Conservation (phyloP, 2,113 vertebrate genomes). For the Hypomesus transpacificus region DNA sequence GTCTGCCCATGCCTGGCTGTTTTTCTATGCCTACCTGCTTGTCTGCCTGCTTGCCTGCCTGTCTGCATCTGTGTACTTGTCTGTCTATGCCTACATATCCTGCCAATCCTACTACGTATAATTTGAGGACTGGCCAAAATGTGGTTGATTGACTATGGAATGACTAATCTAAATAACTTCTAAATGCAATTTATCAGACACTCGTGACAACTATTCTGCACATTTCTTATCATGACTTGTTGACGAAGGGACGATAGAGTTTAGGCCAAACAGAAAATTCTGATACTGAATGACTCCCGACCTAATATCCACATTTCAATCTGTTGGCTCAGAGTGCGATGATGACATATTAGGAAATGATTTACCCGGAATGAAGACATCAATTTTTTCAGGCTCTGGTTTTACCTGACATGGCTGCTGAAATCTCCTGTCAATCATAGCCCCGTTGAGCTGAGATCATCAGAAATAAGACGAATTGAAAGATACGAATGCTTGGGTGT, state of each 20-base stretch:
- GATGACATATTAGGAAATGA: neutral
- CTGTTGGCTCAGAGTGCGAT: neutral
- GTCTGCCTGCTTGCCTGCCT: no score
- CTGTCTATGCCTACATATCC: neutral
- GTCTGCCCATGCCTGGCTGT: no score
- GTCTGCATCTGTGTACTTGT: no score
- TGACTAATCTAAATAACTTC: neutral
- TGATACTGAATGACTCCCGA: neutral
- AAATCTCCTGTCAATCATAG: no score
- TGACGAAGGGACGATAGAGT: neutral
- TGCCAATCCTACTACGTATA: constrained; percentile 3
- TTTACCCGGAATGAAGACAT: no score
- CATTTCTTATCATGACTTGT: neutral
- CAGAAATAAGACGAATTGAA: no score
- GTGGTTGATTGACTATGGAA: constrained; percentile 9
- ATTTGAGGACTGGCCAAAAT: constrained; percentile 22
- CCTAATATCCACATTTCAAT: neutral
- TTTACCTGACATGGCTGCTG: no score
- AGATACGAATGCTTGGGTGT: no score
- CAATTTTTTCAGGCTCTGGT: no score
- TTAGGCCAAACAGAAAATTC: neutral
- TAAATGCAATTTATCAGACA: neutral
- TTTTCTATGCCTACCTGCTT: no score
- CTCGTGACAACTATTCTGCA: neutral
- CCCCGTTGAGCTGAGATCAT: no score